phyloP scores from a whole-genome alignment of 1,140 invertebrate genomes.

The Orius laevigatus region DNA sequence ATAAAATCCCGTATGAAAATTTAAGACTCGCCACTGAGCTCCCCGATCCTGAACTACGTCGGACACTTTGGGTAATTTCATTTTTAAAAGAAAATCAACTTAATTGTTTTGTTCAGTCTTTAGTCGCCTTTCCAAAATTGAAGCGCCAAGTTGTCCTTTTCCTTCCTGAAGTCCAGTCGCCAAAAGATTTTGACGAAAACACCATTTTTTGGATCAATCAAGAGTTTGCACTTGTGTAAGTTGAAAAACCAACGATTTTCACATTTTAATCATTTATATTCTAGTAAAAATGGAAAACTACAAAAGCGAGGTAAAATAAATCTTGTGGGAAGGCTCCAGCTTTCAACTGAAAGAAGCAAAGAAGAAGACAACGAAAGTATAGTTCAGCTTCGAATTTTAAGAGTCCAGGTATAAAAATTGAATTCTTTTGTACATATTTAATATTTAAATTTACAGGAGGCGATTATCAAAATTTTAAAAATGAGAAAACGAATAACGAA shows the following conservation, averaged over 20 bases:
- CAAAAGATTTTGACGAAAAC: slow-evolving; percentile 87
- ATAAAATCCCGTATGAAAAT: slow-evolving; percentile 90
- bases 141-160: slow-evolving; percentile 80
- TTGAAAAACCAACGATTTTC: slow-evolving; percentile 21
- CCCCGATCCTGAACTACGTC: slow-evolving; percentile 84
- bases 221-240: slow-evolving; percentile 73
- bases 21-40: slow-evolving; percentile 89
- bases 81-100: too few relatives aligned
- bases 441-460: slow-evolving; percentile 53
- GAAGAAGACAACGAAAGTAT: slow-evolving; percentile 97
- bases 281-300: slow-evolving; percentile 80
- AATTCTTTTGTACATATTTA: not conserved
- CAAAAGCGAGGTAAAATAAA: slow-evolving; percentile 90
- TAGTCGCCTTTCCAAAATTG: slow-evolving; percentile 93
- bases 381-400: slow-evolving; percentile 81
- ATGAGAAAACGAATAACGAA: slow-evolving; percentile 91
- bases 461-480: slow-evolving; percentile 98
- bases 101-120: slow-evolving; percentile 52
- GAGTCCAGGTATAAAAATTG: slow-evolving; percentile 52
- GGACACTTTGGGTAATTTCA: slow-evolving; percentile 92
- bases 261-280: slow-evolving; percentile 15
- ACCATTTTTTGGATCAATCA: slow-evolving; percentile 95
- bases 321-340: slow-evolving; percentile 81
- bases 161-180: slow-evolving; percentile 57
- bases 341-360: slow-evolving; percentile 88